A percentile compares a stretch with the other conserved stretches of the same genome.
phyloP scores from a whole-genome alignment of 2,888 invertebrate genomes.

The Cyrtodaria siliqua region DNA sequence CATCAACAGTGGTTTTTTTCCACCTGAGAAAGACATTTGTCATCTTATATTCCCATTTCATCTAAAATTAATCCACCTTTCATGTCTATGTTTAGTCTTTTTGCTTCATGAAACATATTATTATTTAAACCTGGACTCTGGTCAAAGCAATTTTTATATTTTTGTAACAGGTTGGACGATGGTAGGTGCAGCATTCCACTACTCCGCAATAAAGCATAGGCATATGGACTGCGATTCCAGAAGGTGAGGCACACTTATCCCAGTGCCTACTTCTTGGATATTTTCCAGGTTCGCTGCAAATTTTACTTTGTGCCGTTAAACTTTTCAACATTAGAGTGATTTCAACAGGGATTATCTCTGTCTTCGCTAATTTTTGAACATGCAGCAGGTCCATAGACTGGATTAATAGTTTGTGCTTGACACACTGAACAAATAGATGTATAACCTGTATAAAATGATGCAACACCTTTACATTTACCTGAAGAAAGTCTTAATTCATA shows the following conservation, averaged over 20 bases:
- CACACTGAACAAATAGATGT: conserved; percentile 3
- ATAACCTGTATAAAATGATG: conserved; percentile 3
- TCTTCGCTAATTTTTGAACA: too few species aligned
- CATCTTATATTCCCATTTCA: conserved; percentile 47
- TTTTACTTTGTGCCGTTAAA: conserved; percentile 24
- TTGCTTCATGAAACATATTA: conserved; percentile 24
- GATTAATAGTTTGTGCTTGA: conserved; percentile 7
- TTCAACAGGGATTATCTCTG: conserved; percentile 7
- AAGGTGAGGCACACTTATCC: conserved; percentile 34
- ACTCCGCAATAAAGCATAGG: conserved; percentile 12
- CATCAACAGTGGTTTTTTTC: conserved; percentile 24
- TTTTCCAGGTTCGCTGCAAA: conserved; percentile 12
- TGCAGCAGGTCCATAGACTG: too few species aligned
- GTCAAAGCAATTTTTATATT: conserved; percentile 23
- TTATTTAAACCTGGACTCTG: conserved; percentile 23
- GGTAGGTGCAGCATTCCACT: conserved; percentile 22
- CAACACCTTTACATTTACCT: conserved; percentile 14
- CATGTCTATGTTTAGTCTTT: conserved; percentile 25
- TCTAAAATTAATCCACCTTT: conserved; percentile 38
- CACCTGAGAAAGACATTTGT: conserved; percentile 28
- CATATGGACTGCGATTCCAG: conserved; percentile 35
- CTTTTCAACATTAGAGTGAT: conserved; percentile 20
- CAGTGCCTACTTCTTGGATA: conserved; percentile 32
- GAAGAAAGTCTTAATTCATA: conserved; percentile 7
- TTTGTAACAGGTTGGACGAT: conserved; percentile 13